phyloP scores from a whole-genome alignment of 2,888 invertebrate genomes.

The Lutraria lutraria region DNA sequence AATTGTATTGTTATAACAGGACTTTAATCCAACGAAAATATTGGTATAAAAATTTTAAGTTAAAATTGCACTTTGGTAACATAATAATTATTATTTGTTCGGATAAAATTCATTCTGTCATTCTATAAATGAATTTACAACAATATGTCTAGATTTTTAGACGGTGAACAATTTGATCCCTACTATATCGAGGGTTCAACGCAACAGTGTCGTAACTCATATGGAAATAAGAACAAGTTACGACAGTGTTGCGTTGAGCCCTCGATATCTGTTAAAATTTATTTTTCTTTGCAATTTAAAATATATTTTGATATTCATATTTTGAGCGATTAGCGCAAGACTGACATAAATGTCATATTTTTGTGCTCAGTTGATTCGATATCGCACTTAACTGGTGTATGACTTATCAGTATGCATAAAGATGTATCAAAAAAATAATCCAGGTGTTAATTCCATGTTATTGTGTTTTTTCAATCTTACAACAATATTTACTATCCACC shows the following conservation, averaged over 20 bases:
- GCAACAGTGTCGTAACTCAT: no score
- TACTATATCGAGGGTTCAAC: no score
- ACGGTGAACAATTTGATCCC: background rate
- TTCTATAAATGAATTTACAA: background rate
- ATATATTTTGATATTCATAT: background rate
- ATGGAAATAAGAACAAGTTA: no score
- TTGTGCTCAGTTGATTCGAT: background rate
- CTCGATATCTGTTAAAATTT: slow-evolving; percentile 1
- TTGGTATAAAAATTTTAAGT: background rate
- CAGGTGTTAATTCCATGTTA: background rate
- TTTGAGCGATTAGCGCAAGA: background rate
- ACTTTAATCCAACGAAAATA: background rate
- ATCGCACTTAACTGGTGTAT: background rate
- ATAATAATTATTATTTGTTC: background rate
- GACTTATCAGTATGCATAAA: background rate
- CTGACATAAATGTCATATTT: background rate
- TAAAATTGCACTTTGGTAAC: background rate
- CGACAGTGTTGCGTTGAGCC: no score
- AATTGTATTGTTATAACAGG: background rate
- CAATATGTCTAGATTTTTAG: background rate
- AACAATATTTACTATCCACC: background rate
- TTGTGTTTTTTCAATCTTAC: background rate
- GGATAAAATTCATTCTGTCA: background rate
- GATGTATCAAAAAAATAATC: background rate
- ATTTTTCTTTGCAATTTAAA: slow-evolving; percentile 3